phyloP scores from a whole-genome alignment of 2,113 vertebrate species.

The Phrynosoma blainvillii region DNA sequence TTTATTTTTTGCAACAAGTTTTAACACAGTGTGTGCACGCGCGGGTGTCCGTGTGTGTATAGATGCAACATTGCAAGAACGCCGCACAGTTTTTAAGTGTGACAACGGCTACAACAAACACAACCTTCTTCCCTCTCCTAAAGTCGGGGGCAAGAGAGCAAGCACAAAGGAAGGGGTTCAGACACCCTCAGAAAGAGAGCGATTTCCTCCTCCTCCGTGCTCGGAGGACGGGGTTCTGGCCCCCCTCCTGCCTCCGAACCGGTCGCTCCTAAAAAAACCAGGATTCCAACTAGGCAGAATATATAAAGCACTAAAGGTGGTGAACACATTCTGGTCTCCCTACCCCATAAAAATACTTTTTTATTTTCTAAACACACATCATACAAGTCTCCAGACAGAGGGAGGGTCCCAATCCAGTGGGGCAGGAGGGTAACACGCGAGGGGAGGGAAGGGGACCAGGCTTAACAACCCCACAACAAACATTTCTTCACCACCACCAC shows the following conservation, averaged over 20 bases:
- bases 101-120: slow-evolving; percentile 10
- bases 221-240: too few relatives aligned
- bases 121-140: not conserved
- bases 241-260: too few relatives aligned
- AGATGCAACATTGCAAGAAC: not conserved
- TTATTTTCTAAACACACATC: not conserved
- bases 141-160: not conserved
- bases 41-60: not conserved
- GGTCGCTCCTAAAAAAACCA: not conserved
- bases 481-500: not conserved
- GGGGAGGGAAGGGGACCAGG: not conserved
- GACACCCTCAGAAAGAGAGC: too few relatives aligned
- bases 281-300: not conserved
- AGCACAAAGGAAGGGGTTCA: not conserved
- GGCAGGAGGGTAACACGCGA: not conserved
- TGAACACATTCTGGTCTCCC: not conserved
- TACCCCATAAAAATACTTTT: not conserved
- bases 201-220: not conserved
- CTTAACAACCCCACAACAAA: too few relatives aligned
- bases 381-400: not conserved
- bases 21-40: slow-evolving; percentile 1
- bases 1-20: not conserved
- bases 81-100: not conserved
- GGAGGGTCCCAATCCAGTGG: not conserved
- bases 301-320: not conserved